Base-by-base conservation (phyloP, 1,140 invertebrate species). In the Hormaphis cornu region DNA sequence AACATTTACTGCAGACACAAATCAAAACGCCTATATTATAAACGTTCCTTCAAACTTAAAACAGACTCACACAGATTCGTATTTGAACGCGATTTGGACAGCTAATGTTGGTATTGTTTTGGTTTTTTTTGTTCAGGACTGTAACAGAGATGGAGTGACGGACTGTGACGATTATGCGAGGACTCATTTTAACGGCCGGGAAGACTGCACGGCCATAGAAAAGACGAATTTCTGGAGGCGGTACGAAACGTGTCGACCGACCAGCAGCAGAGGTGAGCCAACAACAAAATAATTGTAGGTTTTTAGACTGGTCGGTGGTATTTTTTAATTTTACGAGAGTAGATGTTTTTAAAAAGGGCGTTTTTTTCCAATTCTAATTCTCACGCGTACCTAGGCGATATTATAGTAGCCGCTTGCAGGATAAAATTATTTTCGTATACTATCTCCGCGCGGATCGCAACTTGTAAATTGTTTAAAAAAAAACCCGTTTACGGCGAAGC, bases 151-250 rank as follows among this genome's bases (percentile, higher is more conserved):
- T 73, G 83, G 83, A 2, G 76, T 80, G 3, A 83, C 85, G 0
- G 78, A 84, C 72, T 87, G 85, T 72, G 80, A 80, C 58, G 85
- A 87, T 75, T 86, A 81, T 75, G 83, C 83, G 72, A 80, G 84
- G 76, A 84, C 86, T 69, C 85, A 86, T 75, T 81, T 81, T 73
- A 79, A 83, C 71, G 83, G 83, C 1, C 79, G 81, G 1, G 76
- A 77, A 52, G 78, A 79, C 37, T 84, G 83, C 74, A 72, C 70
- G 8, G 53, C 74, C 6, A 54, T 80, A 4, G 72, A 72, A 18
- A 75, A 74, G 12, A 77, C 73, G 1, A 74, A 74, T 58, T 75
- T 72, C 35, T 70, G 72, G 20, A 69, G 58, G 20, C 37, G 73
- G 14, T 75, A 75, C 54, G 71, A 71, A 14, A 71, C 73, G 14